phyloP scores from a whole-genome alignment of 2,888 invertebrate species.

The Heteromurus nitidus region DNA sequence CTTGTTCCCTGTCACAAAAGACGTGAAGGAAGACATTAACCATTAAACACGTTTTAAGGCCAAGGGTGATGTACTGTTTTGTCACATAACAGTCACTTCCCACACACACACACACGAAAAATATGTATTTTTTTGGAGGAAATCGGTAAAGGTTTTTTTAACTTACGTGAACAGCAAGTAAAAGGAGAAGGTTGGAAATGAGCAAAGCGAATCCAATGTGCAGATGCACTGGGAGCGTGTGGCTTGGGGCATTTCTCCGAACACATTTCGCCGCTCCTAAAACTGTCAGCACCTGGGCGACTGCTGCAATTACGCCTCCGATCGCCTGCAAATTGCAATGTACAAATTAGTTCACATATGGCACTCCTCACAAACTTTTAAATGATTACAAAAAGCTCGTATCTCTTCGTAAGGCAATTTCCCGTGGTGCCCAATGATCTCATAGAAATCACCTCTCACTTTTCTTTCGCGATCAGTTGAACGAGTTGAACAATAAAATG shows the following conservation, averaged over 20 bases:
- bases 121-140: no score
- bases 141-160: not conserved
- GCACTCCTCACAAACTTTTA: not conserved
- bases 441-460: no score
- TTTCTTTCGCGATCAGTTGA: no score
- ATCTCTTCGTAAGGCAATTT: not conserved
- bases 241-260: conserved; percentile 64
- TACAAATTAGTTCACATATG: not conserved
- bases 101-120: not conserved
- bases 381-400: not conserved
- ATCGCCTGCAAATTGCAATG: conserved; percentile 68
- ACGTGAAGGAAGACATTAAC: conserved; percentile 19
- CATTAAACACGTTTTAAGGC: conserved; percentile 36
- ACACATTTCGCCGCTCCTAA: conserved; percentile 73
- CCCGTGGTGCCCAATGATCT: not conserved
- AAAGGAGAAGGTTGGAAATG: conserved; percentile 72
- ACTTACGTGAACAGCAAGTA: conserved; percentile 73
- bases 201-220: conserved; percentile 73
- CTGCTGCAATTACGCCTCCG: conserved; percentile 73
- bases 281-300: conserved; percentile 71
- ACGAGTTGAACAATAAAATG: no score
- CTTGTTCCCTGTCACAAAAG: conserved; percentile 5
- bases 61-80: conserved; percentile 36
- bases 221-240: conserved; percentile 70
- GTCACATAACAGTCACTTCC: not conserved